These are phyloP conservation scores for Latrodectus geometricus DNA, from an alignment of 1,140 invertebrate genomes.

Conservation along the genomic window DNA sequence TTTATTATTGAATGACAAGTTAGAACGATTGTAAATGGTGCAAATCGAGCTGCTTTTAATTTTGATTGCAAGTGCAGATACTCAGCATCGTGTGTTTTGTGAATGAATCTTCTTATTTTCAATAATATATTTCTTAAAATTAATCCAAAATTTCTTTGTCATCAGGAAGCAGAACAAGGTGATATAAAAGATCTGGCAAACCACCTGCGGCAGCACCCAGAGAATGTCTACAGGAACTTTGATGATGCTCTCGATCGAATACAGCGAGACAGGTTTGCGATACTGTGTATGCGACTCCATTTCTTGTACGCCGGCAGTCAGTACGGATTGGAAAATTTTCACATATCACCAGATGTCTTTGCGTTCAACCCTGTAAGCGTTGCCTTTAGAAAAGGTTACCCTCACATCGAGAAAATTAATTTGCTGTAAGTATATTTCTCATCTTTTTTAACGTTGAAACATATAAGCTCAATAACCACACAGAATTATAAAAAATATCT, in stretches of 20 bases:
- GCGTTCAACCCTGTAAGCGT: not conserved
- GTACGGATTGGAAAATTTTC: not conserved
- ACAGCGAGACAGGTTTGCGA: not conserved
- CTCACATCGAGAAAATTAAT: not conserved
- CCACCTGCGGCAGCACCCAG: not conserved
- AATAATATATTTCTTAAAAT: no score
- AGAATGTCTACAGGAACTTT: not conserved
- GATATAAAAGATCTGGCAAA: conserved; percentile 5
- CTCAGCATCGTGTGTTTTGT: no score
- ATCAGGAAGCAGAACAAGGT: not conserved
- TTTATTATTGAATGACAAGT: no score
- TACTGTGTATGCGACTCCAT: not conserved
- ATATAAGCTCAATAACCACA: no score
- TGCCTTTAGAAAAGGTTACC: not conserved
- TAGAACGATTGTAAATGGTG: no score
- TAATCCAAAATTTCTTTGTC: not conserved
- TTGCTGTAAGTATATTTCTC: not conserved
- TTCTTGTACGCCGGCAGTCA: not conserved
- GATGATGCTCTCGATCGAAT: not conserved
- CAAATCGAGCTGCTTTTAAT: no score
- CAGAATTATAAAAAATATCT: no score
- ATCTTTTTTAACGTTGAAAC: no score
- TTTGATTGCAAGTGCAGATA: no score
- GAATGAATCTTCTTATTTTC: no score
- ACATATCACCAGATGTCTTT: not conserved